Conservation (phyloP, 2,113 vertebrate genomes). For the Macrotis lagotis region DNA sequence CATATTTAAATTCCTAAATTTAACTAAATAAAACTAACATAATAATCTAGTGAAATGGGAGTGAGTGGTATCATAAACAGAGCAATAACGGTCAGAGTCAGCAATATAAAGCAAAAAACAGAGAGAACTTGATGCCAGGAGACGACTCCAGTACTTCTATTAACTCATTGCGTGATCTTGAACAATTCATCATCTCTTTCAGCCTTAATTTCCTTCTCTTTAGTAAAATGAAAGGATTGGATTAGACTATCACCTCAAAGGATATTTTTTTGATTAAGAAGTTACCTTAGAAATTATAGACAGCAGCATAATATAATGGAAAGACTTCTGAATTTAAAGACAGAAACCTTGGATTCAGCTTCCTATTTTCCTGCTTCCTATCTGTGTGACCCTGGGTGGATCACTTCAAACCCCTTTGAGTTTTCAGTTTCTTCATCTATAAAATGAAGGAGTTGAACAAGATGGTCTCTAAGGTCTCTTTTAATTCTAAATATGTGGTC, state of each 20-base stretch:
- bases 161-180: not conserved
- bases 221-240: not conserved
- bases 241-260: not conserved
- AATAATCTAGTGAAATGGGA: not conserved
- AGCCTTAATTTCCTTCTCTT: not conserved
- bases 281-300: not conserved
- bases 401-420: not conserved
- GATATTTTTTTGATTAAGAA: not conserved
- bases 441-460: not conserved
- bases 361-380: not conserved
- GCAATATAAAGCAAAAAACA: not conserved
- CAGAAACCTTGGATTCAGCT: not conserved
- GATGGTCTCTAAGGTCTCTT: too few species aligned
- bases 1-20: not conserved
- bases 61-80: not conserved
- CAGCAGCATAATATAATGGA: not conserved
- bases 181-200: not conserved
- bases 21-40: not conserved
- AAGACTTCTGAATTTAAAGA: not conserved
- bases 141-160: not conserved
- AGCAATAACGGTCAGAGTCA: not conserved
- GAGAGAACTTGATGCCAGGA: not conserved
- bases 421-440: not conserved
- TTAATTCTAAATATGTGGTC: not conserved
- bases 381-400: not conserved